Evolutionary conservation across 2,888 invertebrate species (phyloP).

Genomic region (Pseudococcus viburni): DNA sequence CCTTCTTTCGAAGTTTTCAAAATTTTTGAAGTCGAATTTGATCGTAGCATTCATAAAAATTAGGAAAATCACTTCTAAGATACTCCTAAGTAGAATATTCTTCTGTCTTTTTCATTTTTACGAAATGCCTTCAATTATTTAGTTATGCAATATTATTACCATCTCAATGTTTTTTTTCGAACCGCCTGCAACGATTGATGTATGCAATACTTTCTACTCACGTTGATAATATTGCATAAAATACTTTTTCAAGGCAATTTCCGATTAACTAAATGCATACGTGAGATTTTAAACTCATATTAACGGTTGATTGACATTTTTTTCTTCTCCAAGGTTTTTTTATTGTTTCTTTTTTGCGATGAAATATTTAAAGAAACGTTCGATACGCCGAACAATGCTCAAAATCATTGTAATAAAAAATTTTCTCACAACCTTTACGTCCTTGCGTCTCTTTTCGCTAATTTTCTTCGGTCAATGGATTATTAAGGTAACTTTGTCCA

Average conservation of each 20-base stretch:
- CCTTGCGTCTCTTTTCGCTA: not conserved
- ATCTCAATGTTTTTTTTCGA: not conserved
- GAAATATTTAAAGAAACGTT: not conserved
- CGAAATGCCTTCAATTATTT: not conserved
- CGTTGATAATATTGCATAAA: not conserved
- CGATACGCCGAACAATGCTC: not conserved
- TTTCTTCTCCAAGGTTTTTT: not conserved
- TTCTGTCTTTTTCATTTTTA: no score
- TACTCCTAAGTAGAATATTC: no score
- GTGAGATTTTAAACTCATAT: not conserved
- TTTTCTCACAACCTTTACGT: not conserved
- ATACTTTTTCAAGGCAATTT: not conserved
- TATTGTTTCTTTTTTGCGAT: not conserved
- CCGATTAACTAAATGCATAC: not conserved
- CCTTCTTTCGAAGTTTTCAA: no score
- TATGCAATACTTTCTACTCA: not conserved
- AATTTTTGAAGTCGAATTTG: no score
- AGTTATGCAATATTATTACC: not conserved
- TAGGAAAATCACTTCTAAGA: no score
- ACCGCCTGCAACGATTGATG: not conserved
- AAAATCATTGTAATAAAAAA: not conserved
- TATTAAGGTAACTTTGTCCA: not conserved
- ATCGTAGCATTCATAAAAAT: no score
- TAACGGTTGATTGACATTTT: not conserved
- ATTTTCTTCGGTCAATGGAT: conserved; percentile 14